Evolutionary conservation across 2,888 invertebrate genomes (phyloP), one percentile per base, ranked within the genome.

Genomic region (Epistrophe eligans): DNA sequence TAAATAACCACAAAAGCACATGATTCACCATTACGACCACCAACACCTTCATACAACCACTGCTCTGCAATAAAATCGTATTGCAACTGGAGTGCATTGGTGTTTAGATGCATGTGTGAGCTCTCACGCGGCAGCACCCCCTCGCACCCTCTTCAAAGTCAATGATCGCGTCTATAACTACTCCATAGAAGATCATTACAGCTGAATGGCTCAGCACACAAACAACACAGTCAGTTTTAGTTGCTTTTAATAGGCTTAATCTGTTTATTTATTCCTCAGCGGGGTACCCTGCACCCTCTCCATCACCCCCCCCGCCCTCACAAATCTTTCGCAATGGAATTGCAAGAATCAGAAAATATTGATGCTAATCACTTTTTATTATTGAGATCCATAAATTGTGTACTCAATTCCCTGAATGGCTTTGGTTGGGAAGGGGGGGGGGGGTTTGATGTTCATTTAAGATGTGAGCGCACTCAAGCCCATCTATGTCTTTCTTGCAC

Each of bases 351-450:
- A 67, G 79, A 83, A 87, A 87, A 87, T 83, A 87, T 87, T 87
- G 87, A 87, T 87, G 87, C 87, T 87, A 87, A 87, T 87, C 87
- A 83, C 87, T 76, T 87, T 87, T 87, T 87, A 87, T 87, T 87
- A 87, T 87, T 87, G 83, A 71, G 74, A 17, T 83, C 72, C 87
- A 79, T 87, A 87, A 87, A 87, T 87, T 87, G 74, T 72, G 11
- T 60, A 67, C 83, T 72, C 74, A 79, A 76, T 72, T 60, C 79
- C 28, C 50, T 28, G 58, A 60, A 45, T 32, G 28, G 17, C 17
- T 66, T 62, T 62, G 38, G 62, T 8, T n/a, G n/a, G 58, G 32
- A 43, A 11, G 50, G 72, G 28, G 55, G 1, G 13, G n/a, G n/a
- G 28, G 28, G n/a, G n/a, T n/a, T n/a, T 32, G 9, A 24, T 24